Conservation (phyloP, 2,113 vertebrate genomes). For the Alethe castanea region DNA sequence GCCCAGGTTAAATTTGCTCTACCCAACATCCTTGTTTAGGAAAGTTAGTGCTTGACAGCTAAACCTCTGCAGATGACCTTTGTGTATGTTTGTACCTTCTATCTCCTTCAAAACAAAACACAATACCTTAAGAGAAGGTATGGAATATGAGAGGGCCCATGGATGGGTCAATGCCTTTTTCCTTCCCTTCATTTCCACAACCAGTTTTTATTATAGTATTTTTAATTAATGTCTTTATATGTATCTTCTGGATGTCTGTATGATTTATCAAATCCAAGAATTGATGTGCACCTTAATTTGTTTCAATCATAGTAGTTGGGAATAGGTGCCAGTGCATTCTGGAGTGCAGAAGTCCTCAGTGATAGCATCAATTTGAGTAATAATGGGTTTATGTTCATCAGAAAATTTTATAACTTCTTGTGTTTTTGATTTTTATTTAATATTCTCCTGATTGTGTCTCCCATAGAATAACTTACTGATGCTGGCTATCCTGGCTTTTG, state of each 20-base stretch:
- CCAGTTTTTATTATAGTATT: not conserved
- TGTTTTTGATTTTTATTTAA: not conserved
- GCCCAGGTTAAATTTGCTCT: not conserved
- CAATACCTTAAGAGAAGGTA: not conserved
- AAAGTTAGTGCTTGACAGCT: not conserved
- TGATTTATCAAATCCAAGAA: not conserved
- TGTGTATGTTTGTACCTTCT: not conserved
- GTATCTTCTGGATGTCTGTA: not conserved
- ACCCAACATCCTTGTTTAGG: not conserved
- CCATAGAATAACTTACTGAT: slow-evolving; percentile 90
- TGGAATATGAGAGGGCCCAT: not conserved
- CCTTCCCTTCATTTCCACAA: not conserved
- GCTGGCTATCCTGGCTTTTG: slow-evolving; percentile 90
- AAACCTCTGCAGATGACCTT: not conserved
- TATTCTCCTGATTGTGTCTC: not conserved
- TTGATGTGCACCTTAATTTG: not conserved
- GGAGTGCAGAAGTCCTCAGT: not conserved
- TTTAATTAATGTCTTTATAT: not conserved
- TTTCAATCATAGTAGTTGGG: not conserved
- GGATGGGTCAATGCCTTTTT: not conserved
- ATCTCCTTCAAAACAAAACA: not conserved
- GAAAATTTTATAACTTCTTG: not conserved
- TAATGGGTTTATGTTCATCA: not conserved
- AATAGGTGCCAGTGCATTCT: not conserved
- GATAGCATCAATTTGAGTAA: not conserved